These are phyloP conservation scores for Rhinella marina DNA, from an alignment of 2,797 vertebrate species.

Conservation along the genomic window DNA sequence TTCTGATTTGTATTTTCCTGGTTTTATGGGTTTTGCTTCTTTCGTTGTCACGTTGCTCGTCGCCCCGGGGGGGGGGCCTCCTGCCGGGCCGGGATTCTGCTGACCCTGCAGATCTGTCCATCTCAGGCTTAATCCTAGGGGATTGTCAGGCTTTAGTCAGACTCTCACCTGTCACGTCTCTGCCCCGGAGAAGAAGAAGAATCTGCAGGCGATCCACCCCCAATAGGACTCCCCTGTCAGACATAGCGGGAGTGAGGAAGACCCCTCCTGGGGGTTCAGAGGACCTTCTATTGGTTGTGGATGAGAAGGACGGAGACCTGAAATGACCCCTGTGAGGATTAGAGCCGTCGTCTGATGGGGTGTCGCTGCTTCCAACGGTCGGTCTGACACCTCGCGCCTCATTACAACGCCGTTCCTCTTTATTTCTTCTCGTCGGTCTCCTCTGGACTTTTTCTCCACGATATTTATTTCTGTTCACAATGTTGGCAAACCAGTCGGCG, in stretches of 20 bases:
- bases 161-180: conserved; percentile 36
- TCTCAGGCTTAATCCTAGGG: conserved; percentile 42
- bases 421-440: neutral
- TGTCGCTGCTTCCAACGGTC: neutral
- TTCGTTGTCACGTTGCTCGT: neutral
- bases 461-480: conserved; percentile 51
- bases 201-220: neutral
- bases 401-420: neutral
- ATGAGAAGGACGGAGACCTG: neutral
- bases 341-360: neutral
- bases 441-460: neutral
- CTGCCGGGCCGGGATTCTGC: neutral
- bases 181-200: neutral
- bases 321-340: neutral
- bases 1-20: neutral
- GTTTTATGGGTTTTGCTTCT: neutral
- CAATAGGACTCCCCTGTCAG: too few relatives aligned
- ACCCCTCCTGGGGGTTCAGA: neutral
- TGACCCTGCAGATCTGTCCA: conserved; percentile 43
- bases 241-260: neutral
- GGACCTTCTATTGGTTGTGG: neutral
- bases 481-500: conserved; percentile 83
- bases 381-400: neutral
- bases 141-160: conserved; percentile 37
- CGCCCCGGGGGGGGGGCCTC: neutral